Base-by-base conservation (phyloP, 2,113 vertebrate genomes). In the Alexandromys fortis region DNA sequence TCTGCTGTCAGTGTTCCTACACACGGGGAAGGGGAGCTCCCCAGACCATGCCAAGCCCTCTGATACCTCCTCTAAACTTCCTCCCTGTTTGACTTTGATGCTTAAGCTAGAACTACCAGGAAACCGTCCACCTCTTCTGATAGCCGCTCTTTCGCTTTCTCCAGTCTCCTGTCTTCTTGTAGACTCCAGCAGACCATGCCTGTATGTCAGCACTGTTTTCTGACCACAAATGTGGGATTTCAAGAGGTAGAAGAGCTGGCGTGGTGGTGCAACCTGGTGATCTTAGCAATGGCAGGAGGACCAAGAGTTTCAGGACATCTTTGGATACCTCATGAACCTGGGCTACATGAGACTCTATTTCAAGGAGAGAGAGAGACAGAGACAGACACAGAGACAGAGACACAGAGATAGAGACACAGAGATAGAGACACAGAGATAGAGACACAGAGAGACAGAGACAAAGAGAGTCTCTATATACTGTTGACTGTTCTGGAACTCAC, bases 211-310 rank as follows among this genome's bases (percentile, higher is more conserved):
- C 16, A 45, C 61, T 30, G 0, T 33, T 28, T 86, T 67, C 82
- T 83, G 35, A 83, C 16, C 82, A 95, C 63, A 79, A 52, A 94
- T 85, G 11, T 42, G 72, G 13, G 35, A 94, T 91, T 95, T 94
- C 75, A 92, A 89, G 63, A 89, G 9, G 30, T 13, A 42, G 63
- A 61, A 75, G 12, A 58, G 47, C 47, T 47, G 47, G 47, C 7
- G 7, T 47, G 9, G 17, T 86, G 24, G 65, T 81, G 52, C 19
- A 8, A 3, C 49, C 65, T 2, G 1, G 30, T 49, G 78, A 38
- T 58, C 52, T 58, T 82, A 58, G 78, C 78, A n/a, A 35, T 52
- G 45, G 65, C 28, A 70, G 65, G 65, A 70, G 17, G 42, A 22
- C 49, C 19, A 52, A 67, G 63, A 86, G 28, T 86, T 68, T 30